Percentiles rank a stretch among this genome's conserved stretches.
phyloP scores from a whole-genome alignment of 2,888 invertebrate species.

The Aricia artaxerxes region DNA sequence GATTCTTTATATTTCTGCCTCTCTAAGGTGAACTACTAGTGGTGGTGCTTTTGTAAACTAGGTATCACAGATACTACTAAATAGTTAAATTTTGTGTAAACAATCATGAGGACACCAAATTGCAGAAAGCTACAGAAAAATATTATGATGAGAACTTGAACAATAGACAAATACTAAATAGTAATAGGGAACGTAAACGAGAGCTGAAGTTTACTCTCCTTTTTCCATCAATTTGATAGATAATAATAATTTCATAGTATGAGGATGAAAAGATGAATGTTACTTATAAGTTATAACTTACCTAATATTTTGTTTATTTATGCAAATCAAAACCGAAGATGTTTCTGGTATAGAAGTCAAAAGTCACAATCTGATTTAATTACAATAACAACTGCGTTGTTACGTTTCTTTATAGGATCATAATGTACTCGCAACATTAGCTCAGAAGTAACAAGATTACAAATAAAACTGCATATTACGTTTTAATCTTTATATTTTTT shows the following conservation, averaged over 20 bases:
- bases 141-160: not conserved
- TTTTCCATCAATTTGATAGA: no score
- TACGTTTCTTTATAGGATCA: not conserved
- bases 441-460: not conserved
- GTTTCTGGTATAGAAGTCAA: not conserved
- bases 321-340: not conserved
- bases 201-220: not conserved
- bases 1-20: not conserved
- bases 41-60: no score
- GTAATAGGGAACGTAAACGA: not conserved
- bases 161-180: not conserved
- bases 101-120: no score
- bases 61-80: no score
- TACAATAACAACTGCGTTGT: not conserved
- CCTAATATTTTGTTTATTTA: not conserved
- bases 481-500: not conserved
- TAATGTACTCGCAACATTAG: not conserved
- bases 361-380: not conserved
- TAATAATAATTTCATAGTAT: no score
- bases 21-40: no score
- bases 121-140: not conserved
- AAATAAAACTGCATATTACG: not conserved
- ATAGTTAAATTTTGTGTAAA: no score
- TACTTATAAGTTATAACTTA: no score
- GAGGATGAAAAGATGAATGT: no score